phyloP scores from a whole-genome alignment of 2,797 vertebrate species.

The Halcyon smyrnensis region DNA sequence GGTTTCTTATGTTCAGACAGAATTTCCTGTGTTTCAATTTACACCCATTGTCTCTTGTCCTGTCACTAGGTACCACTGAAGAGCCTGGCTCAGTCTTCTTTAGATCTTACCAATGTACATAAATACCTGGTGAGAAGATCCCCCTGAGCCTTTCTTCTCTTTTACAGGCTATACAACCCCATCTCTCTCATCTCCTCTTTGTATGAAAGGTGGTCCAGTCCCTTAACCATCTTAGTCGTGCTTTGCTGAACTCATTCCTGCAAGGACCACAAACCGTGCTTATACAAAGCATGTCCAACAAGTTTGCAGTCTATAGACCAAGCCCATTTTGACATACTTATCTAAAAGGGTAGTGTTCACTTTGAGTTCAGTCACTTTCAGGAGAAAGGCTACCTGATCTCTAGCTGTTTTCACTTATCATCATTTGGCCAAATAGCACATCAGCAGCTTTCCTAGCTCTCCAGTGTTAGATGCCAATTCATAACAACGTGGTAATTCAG shows the following conservation, averaged over 20 bases:
- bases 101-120: not conserved
- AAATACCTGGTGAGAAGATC: not conserved
- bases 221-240: not conserved
- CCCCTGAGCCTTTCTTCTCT: not conserved
- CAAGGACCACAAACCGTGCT: not conserved
- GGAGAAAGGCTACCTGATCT: not conserved
- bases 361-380: not conserved
- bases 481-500: not conserved
- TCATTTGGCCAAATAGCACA: not conserved
- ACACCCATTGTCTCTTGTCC: accelerated
- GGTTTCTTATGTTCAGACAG: not conserved
- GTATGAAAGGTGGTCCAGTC: not conserved
- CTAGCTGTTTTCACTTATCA: not conserved
- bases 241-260: not conserved
- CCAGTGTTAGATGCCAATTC: not conserved
- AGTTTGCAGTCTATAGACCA: not conserved
- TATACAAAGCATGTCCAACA: not conserved
- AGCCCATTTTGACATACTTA: not conserved
- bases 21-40: not conserved
- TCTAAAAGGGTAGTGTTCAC: not conserved
- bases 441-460: not conserved
- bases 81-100: not conserved
- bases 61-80: not conserved
- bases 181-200: not conserved
- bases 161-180: not conserved